Evolutionary conservation across 2,113 vertebrate species (phyloP).

Genomic region (Asarcornis scutulata): DNA sequence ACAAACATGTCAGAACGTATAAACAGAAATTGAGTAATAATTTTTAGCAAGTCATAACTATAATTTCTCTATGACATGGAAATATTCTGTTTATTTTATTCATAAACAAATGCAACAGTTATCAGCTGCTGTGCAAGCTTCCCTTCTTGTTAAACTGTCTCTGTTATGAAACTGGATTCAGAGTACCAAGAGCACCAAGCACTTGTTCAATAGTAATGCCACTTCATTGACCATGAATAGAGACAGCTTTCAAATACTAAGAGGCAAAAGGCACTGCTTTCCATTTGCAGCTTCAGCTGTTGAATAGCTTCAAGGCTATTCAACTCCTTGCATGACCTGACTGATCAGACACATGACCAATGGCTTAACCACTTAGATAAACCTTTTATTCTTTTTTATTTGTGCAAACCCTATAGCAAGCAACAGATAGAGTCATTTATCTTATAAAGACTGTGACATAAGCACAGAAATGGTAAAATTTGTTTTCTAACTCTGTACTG

Average conservation of each 20-base stretch:
- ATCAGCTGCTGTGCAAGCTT: background rate
- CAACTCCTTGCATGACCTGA: background rate
- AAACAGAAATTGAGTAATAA: background rate
- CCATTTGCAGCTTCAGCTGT: background rate
- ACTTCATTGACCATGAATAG: background rate
- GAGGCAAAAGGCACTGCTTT: background rate
- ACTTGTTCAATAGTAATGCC: background rate
- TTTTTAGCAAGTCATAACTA: background rate
- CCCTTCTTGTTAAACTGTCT: background rate
- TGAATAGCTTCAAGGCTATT: background rate
- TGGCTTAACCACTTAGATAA: background rate
- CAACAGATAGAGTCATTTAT: background rate
- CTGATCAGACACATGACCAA: background rate
- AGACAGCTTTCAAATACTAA: background rate
- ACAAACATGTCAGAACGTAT: background rate
- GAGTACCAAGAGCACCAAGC: background rate
- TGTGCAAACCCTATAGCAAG: background rate
- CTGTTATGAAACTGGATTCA: background rate
- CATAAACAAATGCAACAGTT: background rate
- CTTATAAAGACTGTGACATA: background rate
- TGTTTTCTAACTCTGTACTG: background rate
- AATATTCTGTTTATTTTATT: background rate
- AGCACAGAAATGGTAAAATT: background rate
- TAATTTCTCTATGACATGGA: background rate
- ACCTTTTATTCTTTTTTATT: background rate